Conservation (phyloP, 2,797 vertebrate species). For the Pipistrellus pygmaeus region DNA sequence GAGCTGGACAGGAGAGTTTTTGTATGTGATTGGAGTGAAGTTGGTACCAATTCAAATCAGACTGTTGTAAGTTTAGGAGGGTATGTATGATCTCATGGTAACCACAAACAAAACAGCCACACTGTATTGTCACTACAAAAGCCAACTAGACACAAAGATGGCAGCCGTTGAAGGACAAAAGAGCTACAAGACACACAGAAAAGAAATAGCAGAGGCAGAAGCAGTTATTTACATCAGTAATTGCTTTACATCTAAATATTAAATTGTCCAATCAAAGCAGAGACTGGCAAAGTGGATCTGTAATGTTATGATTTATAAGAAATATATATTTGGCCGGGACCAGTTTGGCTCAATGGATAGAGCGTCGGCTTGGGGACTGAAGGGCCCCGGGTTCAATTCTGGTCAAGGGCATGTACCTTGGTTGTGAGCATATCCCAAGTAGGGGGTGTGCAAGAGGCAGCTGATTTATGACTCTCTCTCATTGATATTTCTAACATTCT, state of each 20-base stretch:
- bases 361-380: no score
- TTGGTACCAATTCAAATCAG: neutral
- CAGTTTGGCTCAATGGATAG: no score
- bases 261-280: neutral
- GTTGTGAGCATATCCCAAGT: no score
- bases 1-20: neutral
- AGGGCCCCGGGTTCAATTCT: no score
- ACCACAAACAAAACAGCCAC: neutral
- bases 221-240: neutral
- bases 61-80: neutral
- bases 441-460: no score
- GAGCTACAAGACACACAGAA: neutral
- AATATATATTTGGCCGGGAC: no score
- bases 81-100: neutral
- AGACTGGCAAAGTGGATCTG: neutral
- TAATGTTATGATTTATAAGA: neutral
- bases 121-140: neutral
- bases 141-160: neutral
- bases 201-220: conserved; percentile 15
- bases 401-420: no score
- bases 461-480: no score
- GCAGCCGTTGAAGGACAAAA: neutral
- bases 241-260: conserved; percentile 28
- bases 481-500: no score
- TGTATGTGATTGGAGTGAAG: neutral